Base-by-base conservation (phyloP, 2,797 vertebrate genomes). In the Crocidura indochinensis region DNA sequence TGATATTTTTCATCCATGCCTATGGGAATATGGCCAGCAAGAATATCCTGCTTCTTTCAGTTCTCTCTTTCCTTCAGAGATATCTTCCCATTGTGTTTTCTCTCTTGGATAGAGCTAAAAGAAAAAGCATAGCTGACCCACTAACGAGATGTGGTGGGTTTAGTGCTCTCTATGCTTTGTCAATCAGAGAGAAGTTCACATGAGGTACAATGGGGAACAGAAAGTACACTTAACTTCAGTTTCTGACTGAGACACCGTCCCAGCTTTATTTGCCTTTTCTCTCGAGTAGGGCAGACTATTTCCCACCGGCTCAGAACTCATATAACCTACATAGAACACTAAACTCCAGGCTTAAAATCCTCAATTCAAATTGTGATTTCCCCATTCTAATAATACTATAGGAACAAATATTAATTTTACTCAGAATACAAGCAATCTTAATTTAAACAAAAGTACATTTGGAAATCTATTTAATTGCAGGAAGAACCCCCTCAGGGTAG, bases 391-490 rank as follows among this genome's bases (percentile, higher is more conserved):
- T 62, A 47, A 53, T 46, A 67, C 60, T 75, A 88, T 7, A 74
- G 83, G 44, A 93, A 29, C 10, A 88, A 24, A 68, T 76, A 77
- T 15, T 72, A 72, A 68, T 88, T 89, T 92, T 71, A 68, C 24
- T 69, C 27, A 79, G 31, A 80, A 91, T 92, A 89, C 82, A 2
- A 81, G 38, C 3, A 77, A n/a, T 9, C 29, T 90, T 92, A 85
- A 64, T 64, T 92, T n/a, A 44, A 46, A 82, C 56, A 74, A 91
- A 75, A 1, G 68, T 60, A 29, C 9, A 73, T 9, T 76, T 65
- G 83, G 65, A 90, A 79, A 22, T 47, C n/a, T 64, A 74, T 65
- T 90, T 81, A 65, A 93, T 84, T 10, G 88, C 62, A 88, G 46
- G 51, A 56, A 90, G 38, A 80, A 92, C 71, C 67, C 20, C 27